These are phyloP conservation scores for Abscondita cerata DNA, from an alignment of 2,888 invertebrate species.

Conservation along the genomic window DNA sequence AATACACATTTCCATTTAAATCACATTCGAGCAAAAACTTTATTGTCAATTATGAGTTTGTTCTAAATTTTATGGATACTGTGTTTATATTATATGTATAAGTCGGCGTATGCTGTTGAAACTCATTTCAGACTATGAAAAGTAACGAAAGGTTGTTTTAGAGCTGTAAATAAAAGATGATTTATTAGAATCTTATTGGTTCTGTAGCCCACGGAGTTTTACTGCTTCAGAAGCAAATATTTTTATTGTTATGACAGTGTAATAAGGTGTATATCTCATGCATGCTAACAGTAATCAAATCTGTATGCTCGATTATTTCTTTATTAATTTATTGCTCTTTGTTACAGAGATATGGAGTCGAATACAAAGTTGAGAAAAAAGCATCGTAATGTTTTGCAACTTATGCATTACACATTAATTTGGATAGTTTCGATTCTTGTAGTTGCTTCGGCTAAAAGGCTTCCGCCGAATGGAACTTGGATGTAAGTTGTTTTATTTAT, in stretches of 20 bases:
- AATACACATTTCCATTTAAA: no score
- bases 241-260: slow-evolving; percentile 1
- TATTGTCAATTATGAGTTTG: no score
- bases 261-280: not conserved
- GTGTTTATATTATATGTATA: no score
- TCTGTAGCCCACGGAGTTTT: slow-evolving; percentile 3
- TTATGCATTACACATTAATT: slow-evolving; percentile 14
- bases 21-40: no score
- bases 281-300: no score
- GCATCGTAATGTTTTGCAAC: not conserved
- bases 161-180: slow-evolving; percentile 8
- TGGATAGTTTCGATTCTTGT: slow-evolving; percentile 24
- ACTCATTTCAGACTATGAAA: not conserved
- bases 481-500: slow-evolving; percentile 33
- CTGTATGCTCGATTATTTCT: not conserved
- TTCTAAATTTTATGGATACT: no score
- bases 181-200: not conserved
- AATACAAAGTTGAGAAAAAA: slow-evolving; percentile 1
- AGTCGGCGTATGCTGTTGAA: no score
- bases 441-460: slow-evolving; percentile 27
- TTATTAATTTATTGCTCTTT: slow-evolving; percentile 3
- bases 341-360: slow-evolving; percentile 13
- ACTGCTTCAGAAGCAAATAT: slow-evolving; percentile 11
- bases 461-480: slow-evolving; percentile 38
- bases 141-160: slow-evolving; percentile 3